Evolutionary conservation across 2,113 vertebrate species (phyloP), one percentile per base, ranked within the genome.

Genomic region (Apodemus speciosus): DNA sequence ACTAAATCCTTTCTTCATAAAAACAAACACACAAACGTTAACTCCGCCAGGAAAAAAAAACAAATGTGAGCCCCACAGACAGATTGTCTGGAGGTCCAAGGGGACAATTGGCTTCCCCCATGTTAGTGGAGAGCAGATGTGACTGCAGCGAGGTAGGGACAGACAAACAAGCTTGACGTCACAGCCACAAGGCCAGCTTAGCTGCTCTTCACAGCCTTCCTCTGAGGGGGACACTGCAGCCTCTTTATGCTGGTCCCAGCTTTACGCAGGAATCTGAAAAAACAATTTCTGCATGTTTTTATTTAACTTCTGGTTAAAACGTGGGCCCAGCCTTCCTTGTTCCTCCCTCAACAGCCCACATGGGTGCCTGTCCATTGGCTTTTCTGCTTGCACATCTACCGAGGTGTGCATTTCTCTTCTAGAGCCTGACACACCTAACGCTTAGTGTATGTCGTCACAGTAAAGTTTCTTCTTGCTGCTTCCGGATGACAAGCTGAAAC

Each of bases 81-180:
- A 77, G 85, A 94, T 94, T 53, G 66, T 49, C 90, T 64, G 85
- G 71, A 76, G n/a, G 53, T 83, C 64, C 62, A 27, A 66, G 35
- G 60, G 68, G 76, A 73, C 14, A 13, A 25, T 23, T 32, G 4
- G 89, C 43, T 75, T 66, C 58, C 76, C 60, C 66, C 4, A 0
- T 49, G 23, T 89, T 89, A 46, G 93, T 94, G 81, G 77, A 51
- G 88, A 93, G 89, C 96, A 97, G 92, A 96, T 91, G 95, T 95
- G 95, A 0, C 7, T n/a, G 51, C 51, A 66, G 64, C 56, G 5
- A 4, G 0, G 27, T 8, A 62, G 68, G 51, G 88, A 9, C 62
- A 25, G 43, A 38, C 72, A 69, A 83, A 86, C 75, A 77, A 35
- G 66, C 43, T 49, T 25, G n/a, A 72, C 16, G 15, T 58, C 53